phyloP scores from a whole-genome alignment of 2,797 vertebrate genomes.

The Eidolon dupreanum region DNA sequence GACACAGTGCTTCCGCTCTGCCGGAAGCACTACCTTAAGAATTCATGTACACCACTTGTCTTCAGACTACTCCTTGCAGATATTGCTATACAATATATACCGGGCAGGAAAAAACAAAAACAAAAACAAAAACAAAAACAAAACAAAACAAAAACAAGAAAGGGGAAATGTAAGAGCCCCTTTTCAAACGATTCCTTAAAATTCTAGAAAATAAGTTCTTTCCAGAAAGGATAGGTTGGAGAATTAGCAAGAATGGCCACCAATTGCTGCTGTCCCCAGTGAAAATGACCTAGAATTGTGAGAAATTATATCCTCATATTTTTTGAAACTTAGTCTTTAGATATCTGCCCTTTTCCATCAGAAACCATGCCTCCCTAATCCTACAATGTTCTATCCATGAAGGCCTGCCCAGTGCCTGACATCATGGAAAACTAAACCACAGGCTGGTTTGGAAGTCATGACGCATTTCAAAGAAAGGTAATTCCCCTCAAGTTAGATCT shows the following conservation, averaged over 20 bases:
- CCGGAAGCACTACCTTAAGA: not conserved
- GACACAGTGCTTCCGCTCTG: not conserved
- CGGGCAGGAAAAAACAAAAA: not conserved
- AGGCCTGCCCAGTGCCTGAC: not conserved
- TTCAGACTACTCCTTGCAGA: not conserved
- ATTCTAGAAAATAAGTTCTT: not conserved
- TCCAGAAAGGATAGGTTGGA: not conserved
- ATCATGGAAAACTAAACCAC: not conserved
- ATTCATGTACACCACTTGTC: not conserved
- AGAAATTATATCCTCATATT: not conserved
- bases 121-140: not conserved
- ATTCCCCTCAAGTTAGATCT: not conserved
- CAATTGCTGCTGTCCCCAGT: not conserved
- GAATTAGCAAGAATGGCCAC: not conserved
- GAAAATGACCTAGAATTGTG: not conserved
- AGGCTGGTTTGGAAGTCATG: not conserved
- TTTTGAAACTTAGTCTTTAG: not conserved
- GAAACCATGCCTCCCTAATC: not conserved
- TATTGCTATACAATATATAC: not conserved
- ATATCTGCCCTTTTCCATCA: not conserved
- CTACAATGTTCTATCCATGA: not conserved
- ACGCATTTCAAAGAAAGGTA: not conserved
- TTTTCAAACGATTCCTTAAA: slow-evolving; percentile 22
- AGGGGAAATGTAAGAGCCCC: not conserved
- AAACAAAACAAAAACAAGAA: not conserved